phyloP scores from a whole-genome alignment of 37 sponge, comb jelly and placozoan species.

The Oscarella lobularis region DNA sequence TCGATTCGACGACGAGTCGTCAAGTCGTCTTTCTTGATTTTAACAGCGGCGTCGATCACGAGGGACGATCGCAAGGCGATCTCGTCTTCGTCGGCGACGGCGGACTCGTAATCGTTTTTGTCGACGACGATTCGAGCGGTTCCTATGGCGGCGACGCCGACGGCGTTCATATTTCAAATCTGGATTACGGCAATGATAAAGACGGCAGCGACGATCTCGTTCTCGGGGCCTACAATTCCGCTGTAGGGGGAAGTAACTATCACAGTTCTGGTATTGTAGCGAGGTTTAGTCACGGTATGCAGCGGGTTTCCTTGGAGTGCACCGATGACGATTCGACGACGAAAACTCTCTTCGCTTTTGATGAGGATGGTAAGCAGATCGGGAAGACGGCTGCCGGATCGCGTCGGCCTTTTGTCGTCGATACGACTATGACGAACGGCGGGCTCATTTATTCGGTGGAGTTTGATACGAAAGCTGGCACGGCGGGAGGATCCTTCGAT shows the following conservation, averaged over 20 bases:
- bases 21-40: neutral
- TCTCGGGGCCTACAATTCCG: neutral
- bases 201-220: neutral
- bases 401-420: neutral
- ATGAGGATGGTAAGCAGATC: neutral
- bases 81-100: neutral
- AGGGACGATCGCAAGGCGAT: neutral
- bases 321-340: constrained; percentile 2
- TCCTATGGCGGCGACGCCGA: neutral
- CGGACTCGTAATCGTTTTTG: neutral
- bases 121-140: neutral
- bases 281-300: neutral
- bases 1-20: neutral
- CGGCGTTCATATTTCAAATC: neutral
- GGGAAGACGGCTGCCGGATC: neutral
- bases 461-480: neutral
- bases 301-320: neutral
- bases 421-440: constrained; percentile 1
- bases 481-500: neutral
- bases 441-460: neutral
- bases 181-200: neutral
- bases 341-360: neutral
- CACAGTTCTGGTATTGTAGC: neutral
- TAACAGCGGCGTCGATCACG: neutral
- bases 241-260: neutral